phyloP scores from a whole-genome alignment of 1,140 invertebrate genomes.

The Solenopsis invicta region DNA sequence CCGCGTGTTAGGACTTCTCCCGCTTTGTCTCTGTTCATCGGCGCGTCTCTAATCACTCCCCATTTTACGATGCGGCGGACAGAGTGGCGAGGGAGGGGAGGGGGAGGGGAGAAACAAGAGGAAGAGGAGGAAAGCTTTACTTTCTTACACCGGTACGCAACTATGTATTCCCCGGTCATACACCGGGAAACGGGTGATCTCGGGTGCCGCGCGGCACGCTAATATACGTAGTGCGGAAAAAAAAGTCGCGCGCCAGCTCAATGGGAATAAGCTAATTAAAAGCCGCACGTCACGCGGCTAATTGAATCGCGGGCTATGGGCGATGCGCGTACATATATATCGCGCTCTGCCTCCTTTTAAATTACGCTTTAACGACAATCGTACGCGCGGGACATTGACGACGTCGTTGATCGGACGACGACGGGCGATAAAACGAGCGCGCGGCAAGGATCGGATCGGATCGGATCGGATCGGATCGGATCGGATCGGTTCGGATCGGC shows the following conservation, averaged over 20 bases:
- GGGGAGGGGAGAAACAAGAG: neutral
- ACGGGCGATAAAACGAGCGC: neutral
- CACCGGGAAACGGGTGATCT: neutral
- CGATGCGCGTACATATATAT: neutral
- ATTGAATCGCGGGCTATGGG: constrained; percentile 4
- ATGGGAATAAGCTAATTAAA: constrained; percentile 44
- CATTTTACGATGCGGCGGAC: constrained; percentile 45
- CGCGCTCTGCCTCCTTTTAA: constrained; percentile 7
- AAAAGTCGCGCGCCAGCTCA: neutral
- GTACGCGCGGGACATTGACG: neutral
- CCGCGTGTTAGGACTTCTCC: constrained; percentile 33
- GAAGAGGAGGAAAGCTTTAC: constrained; percentile 39
- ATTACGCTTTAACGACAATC: constrained; percentile 1
- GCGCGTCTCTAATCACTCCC: constrained; percentile 59
- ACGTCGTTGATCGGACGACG: neutral
- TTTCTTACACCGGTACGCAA: constrained; percentile 49
- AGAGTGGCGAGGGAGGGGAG: neutral
- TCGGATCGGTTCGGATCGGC: no score
- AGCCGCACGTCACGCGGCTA: neutral
- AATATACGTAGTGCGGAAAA: neutral
- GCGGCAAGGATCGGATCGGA: neutral
- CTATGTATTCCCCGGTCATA: constrained; percentile 2
- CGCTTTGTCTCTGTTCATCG: constrained; percentile 63
- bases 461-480: no score
- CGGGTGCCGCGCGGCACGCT: no score